A percentile compares a stretch with the other conserved stretches of the same genome.
phyloP scores from a whole-genome alignment of 1,140 invertebrate species.

The Mamestra configurata region DNA sequence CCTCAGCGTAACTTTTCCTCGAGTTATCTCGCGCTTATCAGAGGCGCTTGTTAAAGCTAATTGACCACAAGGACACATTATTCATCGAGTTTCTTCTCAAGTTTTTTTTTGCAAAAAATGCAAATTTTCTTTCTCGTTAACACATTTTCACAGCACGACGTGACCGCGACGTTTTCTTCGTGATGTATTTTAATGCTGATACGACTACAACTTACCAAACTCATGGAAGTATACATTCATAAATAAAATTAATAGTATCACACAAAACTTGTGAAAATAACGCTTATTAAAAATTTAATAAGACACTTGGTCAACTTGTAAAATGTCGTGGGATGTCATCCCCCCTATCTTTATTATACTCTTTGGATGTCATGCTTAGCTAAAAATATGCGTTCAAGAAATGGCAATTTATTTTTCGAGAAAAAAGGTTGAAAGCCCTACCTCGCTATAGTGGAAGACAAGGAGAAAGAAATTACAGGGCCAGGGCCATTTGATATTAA shows the following conservation, averaged over 20 bases:
- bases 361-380: constrained; percentile 10
- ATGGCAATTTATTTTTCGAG: not conserved
- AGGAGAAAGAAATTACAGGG: constrained; percentile 6
- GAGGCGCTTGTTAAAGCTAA: constrained; percentile 6
- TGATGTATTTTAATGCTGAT: not conserved
- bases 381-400: constrained; percentile 5
- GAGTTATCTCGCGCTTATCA: constrained; percentile 19
- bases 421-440: not conserved
- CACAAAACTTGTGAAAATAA: constrained; percentile 34
- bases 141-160: constrained; percentile 5
- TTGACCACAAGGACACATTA: constrained; percentile 23
- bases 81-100: constrained; percentile 25
- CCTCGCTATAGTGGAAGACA: not conserved
- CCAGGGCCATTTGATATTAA: constrained; percentile 3
- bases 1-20: not conserved
- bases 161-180: constrained; percentile 2
- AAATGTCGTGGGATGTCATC: constrained; percentile 41
- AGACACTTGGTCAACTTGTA: constrained; percentile 16
- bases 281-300: constrained; percentile 38
- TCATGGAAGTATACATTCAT: constrained; percentile 37
- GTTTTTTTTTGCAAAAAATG: constrained; percentile 10
- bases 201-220: constrained; percentile 37
- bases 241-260: constrained; percentile 26
- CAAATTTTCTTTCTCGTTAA: constrained; percentile 10
- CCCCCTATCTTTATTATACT: too few relatives aligned